Base-by-base conservation (phyloP, 2,797 vertebrate genomes). In the Epinephelus coioides region DNA sequence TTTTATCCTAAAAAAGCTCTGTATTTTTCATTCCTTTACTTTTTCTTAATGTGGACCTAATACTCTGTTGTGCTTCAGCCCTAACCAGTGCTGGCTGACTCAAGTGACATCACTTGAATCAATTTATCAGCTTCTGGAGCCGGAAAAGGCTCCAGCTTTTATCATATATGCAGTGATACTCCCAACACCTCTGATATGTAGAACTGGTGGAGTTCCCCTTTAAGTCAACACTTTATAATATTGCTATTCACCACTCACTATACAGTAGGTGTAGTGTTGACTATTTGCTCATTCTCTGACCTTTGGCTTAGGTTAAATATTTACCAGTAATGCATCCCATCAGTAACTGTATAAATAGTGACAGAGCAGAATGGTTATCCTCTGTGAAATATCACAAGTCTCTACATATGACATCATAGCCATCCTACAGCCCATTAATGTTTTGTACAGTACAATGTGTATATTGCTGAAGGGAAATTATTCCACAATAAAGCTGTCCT, bases 251-350 rank as follows among this genome's bases (percentile, higher is more conserved):
- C 15, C 65, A 19, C 17, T 53, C 19, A 17, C 15, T 38, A 40
- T 50, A 8, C 6, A 18, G 47, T 49, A 3, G 2, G 25, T 43
- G 69, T 23, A 25, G 10, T 63, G 76, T 57, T 21, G 11, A 40
- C 10, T 27, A 2, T 50, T 63, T 69, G 27, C 43, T 67, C 27
- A 54, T 50, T 44, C 34, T 30, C n/a, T 64, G 75, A 87, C 25
- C 46, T 75, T 84, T 72, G 54, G 44, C 19, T 70, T 2, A 55
- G 38, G 61, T 76, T 78, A 83, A 81, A 83, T 69, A 88, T 89
- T 88, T 25, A 86, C 57, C 43, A 27, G 3, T 10, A 14, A 56
- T 14, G 11, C 43, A 51, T 50, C 47, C 7, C 2, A n/a, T 50
- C 10, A 17, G 6, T 13, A 73, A 67, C 50, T 56, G 51, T 51